Conservation (phyloP, 2,113 vertebrate genomes). For the Calidris pugnax region DNA sequence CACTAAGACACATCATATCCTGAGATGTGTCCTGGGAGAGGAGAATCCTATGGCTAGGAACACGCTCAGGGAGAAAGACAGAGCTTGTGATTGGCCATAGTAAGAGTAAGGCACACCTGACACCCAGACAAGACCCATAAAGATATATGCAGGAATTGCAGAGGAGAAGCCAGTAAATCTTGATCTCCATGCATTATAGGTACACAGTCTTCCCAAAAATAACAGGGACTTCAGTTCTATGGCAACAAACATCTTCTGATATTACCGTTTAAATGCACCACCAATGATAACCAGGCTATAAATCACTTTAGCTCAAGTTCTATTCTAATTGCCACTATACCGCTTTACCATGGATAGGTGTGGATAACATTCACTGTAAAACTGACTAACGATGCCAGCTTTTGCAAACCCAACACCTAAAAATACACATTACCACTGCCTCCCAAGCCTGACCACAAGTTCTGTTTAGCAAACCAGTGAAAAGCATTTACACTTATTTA, state of each 20-base stretch:
- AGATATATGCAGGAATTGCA: neutral
- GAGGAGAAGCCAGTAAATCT: neutral
- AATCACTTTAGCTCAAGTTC: neutral
- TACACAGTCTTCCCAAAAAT: neutral
- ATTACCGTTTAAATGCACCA: neutral
- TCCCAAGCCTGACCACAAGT: neutral
- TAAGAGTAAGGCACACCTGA: neutral
- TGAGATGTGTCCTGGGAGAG: neutral
- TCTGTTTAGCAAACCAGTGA: neutral
- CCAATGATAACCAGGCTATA: neutral
- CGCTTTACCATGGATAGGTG: neutral
- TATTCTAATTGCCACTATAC: accelerated
- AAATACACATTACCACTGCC: neutral
- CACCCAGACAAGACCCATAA: neutral
- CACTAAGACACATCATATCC: neutral
- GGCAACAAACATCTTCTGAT: neutral
- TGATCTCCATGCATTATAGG: neutral
- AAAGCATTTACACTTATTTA: neutral
- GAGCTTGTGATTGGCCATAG: neutral
- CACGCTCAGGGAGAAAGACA: neutral
- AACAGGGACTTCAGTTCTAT: neutral
- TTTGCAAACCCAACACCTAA: neutral
- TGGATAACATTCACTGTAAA: neutral
- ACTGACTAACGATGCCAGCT: neutral
- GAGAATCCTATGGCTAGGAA: neutral